phyloP scores from a whole-genome alignment of 1,140 invertebrate species.

The Brachionus koreanus region DNA sequence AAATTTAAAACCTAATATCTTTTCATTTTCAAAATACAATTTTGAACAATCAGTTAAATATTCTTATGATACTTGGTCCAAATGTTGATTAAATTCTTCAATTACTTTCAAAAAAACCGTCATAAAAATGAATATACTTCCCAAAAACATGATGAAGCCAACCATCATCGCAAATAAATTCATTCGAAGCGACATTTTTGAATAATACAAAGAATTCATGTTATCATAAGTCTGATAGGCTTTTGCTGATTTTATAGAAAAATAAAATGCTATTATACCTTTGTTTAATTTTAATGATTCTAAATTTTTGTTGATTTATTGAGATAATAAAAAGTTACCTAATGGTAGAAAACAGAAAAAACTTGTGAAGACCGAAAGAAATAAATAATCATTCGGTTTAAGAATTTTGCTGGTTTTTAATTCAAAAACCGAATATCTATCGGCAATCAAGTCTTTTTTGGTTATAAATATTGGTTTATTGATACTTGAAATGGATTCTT shows the following conservation, averaged over 20 bases:
- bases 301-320: not conserved
- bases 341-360: not conserved
- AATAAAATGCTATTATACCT: not conserved
- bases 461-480: not conserved
- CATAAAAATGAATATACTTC: not conserved
- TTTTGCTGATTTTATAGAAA: not conserved
- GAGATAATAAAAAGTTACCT: not conserved
- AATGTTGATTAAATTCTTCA: not conserved
- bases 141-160: not conserved
- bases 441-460: not conserved
- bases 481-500: not conserved
- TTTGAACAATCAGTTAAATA: too few species aligned
- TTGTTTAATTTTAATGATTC: not conserved
- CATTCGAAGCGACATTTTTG: not conserved
- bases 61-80: not conserved
- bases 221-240: not conserved
- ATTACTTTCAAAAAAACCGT: not conserved
- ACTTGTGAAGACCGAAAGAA: not conserved
- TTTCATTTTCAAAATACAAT: too few species aligned
- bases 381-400: not conserved
- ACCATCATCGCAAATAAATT: not conserved
- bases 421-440: not conserved
- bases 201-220: not conserved
- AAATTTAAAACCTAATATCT: too few species aligned
- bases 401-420: not conserved